Conservation (phyloP, 1,140 invertebrate species). For the Drosophila ohnishii region DNA sequence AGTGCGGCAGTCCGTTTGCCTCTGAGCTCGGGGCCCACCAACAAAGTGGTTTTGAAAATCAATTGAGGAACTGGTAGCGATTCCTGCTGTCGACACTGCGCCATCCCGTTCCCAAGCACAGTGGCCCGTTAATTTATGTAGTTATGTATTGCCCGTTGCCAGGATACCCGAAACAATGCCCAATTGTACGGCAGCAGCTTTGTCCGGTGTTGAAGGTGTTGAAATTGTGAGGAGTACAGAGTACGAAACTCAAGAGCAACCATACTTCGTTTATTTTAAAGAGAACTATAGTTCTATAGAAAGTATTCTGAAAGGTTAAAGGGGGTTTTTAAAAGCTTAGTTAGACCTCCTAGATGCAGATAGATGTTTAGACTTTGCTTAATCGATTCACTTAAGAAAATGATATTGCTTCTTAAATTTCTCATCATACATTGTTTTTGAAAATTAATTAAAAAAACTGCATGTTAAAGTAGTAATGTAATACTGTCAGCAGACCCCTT, state of each 20-base stretch:
- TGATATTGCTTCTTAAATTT: too few relatives aligned
- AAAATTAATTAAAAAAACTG: too few relatives aligned
- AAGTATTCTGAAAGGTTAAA: neutral
- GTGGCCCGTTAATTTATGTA: constrained; percentile 73
- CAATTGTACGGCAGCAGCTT: constrained; percentile 32
- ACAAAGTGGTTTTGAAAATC: constrained; percentile 69
- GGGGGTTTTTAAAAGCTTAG: neutral
- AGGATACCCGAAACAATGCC: constrained; percentile 58
- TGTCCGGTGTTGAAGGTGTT: constrained; percentile 49
- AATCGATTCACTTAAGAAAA: too few relatives aligned
- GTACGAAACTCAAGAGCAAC: neutral
- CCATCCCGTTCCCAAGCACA: constrained; percentile 28
- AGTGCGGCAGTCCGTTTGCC: constrained; percentile 21
- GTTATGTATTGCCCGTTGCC: constrained; percentile 53
- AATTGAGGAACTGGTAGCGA: constrained; percentile 76
- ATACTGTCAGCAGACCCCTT: neutral
- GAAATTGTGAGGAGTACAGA: constrained; percentile 40
- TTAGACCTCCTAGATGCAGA: too few relatives aligned
- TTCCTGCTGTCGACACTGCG: constrained; percentile 77
- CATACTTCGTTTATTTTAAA: neutral
- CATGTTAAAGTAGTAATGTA: too few relatives aligned
- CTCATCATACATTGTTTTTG: too few relatives aligned
- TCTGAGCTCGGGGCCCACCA: constrained; percentile 58
- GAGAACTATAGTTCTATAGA: too few relatives aligned
- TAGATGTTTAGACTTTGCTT: too few relatives aligned